These are phyloP conservation scores for Ptilonorhynchus violaceus DNA, from an alignment of 2,113 vertebrate genomes.

Conservation along the genomic window DNA sequence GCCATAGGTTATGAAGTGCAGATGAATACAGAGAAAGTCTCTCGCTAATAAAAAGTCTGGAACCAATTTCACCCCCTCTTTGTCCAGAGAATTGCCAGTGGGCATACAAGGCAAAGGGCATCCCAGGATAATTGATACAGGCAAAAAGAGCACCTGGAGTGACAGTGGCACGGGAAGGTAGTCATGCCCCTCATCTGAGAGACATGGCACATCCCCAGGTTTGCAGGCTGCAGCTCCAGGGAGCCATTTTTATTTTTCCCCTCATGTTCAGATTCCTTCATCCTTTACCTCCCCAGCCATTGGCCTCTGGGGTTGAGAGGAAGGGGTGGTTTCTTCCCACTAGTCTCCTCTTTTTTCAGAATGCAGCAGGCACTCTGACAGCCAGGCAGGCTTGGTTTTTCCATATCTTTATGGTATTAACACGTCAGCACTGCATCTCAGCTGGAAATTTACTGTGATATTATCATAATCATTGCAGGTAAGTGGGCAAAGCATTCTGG, in stretches of 20 bases:
- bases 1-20: neutral
- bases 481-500: neutral
- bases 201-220: neutral
- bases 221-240: neutral
- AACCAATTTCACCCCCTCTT: neutral
- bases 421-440: neutral
- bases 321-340: neutral
- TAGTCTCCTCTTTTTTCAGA: neutral
- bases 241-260: neutral
- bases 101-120: neutral
- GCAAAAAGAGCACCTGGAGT: neutral
- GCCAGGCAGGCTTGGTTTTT: neutral
- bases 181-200: neutral
- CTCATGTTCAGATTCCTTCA: neutral
- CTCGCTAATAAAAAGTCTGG: neutral
- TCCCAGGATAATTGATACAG: neutral
- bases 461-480: neutral
- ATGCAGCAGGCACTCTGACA: neutral
- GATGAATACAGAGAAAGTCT: neutral
- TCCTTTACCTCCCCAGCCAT: neutral
- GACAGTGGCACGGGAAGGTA: neutral
- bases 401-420: neutral
- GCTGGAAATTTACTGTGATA: neutral
- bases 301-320: neutral
- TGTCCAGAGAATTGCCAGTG: neutral